Conservation (phyloP, 2,888 invertebrate genomes). For the Spatulosminthurus flaviceps region DNA sequence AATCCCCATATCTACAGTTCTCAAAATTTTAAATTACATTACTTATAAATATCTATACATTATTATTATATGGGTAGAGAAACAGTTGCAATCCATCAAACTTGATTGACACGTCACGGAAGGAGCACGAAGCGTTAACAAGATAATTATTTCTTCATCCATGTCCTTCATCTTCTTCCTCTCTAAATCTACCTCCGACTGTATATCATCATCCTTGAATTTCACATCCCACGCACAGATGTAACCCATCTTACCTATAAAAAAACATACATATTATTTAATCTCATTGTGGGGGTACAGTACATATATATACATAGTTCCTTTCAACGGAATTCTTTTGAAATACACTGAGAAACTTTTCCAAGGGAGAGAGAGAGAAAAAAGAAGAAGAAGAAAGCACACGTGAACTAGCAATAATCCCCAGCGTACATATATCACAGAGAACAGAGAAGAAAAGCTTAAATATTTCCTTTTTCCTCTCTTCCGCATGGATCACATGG, state of each 20-base stretch:
- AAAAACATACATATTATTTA: no score
- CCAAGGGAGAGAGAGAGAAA: neutral
- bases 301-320: neutral
- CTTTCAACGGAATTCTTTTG: neutral
- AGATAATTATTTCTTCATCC: conserved; percentile 33
- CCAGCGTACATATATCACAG: no score
- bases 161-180: conserved; percentile 11
- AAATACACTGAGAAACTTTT: neutral
- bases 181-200: neutral
- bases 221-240: conserved; percentile 20
- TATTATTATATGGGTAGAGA: neutral
- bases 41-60: no score
- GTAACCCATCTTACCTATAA: neutral
- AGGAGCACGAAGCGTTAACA: conserved; percentile 37
- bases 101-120: conserved; percentile 36
- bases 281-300: no score
- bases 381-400: no score
- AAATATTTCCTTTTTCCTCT: no score
- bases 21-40: no score
- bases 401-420: conserved; percentile 22
- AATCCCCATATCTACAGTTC: no score
- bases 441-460: no score
- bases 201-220: conserved; percentile 26
- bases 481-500: no score
- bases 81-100: conserved; percentile 38